Conservation (phyloP, 2,797 vertebrate genomes). For the Thamnophis elegans region DNA sequence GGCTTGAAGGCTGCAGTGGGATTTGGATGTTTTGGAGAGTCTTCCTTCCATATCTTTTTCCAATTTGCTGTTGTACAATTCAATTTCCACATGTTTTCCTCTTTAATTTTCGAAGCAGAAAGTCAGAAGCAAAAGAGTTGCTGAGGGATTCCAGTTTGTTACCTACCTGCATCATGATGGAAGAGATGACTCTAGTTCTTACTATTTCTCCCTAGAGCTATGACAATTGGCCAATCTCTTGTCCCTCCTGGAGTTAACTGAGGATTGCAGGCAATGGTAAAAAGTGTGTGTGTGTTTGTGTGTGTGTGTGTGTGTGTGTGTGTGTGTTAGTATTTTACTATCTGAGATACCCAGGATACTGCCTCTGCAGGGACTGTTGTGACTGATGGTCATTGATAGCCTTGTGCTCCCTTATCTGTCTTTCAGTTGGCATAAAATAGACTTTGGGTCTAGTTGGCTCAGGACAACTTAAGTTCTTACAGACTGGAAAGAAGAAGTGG, state of each 20-base stretch:
- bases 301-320: too few relatives aligned
- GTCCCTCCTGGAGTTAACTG: not conserved
- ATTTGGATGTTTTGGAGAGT: too few relatives aligned
- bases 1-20: too few relatives aligned
- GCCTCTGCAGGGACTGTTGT: not conserved
- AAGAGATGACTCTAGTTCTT: not conserved
- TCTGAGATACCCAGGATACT: not conserved
- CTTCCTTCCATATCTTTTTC: too few relatives aligned
- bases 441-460: too few relatives aligned
- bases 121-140: not conserved
- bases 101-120: not conserved
- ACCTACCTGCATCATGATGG: not conserved
- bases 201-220: not conserved
- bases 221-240: not conserved
- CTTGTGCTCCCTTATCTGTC: not conserved
- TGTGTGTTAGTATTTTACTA: not conserved
- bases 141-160: not conserved
- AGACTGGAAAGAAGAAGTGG: too few relatives aligned
- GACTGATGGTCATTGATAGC: not conserved
- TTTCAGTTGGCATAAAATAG: too few relatives aligned
- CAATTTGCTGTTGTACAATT: too few relatives aligned
- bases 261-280: not conserved
- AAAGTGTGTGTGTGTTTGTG: not conserved
- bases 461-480: too few relatives aligned
- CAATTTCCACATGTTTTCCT: not conserved